Evolutionary conservation across 2,888 invertebrate genomes (phyloP).

Genomic region (Mesorhabditis belari): DNA sequence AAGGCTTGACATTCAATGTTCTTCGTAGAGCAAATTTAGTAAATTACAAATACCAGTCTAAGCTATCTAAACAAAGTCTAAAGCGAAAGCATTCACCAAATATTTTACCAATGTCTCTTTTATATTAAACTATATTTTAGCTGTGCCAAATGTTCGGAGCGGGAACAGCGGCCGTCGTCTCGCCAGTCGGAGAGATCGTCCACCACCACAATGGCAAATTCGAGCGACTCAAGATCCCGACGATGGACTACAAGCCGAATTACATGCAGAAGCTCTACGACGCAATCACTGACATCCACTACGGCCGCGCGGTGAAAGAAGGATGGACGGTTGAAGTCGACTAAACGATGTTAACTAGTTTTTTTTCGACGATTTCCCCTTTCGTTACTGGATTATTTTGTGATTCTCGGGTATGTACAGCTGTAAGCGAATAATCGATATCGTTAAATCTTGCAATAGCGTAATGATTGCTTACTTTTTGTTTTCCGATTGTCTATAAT

Average conservation of each 20-base stretch:
- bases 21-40: neutral
- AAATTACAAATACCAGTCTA: neutral
- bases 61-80: neutral
- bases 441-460: too few species aligned
- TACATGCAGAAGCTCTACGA: constrained; percentile 69
- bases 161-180: constrained; percentile 90
- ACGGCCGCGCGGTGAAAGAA: constrained; percentile 33
- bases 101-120: neutral
- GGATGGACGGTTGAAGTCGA: constrained; percentile 28
- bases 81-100: neutral
- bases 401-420: too few species aligned
- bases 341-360: too few species aligned
- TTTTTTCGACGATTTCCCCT: too few species aligned
- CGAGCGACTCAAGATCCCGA: constrained; percentile 56
- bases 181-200: constrained; percentile 78
- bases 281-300: constrained; percentile 73
- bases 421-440: too few species aligned
- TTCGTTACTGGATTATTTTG: too few species aligned
- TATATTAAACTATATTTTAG: constrained; percentile 59
- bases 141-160: constrained; percentile 88
- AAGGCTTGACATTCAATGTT: neutral
- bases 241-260: constrained; percentile 65
- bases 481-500: too few species aligned
- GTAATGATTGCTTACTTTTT: too few species aligned
- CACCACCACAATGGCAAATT: constrained; percentile 60